phyloP scores from a whole-genome alignment of 2,113 vertebrate species.

The Puntigrus tetrazona region DNA sequence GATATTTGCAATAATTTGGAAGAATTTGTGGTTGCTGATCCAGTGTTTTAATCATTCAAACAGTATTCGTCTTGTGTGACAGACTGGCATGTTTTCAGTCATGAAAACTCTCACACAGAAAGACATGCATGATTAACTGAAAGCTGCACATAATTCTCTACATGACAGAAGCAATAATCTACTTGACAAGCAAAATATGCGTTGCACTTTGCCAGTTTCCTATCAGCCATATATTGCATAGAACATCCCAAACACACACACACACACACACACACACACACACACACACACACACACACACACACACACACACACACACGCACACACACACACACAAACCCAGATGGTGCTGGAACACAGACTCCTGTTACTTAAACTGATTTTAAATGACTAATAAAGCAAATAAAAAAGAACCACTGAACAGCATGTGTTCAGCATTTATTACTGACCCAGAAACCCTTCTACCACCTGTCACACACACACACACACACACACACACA shows the following conservation, averaged over 20 bases:
- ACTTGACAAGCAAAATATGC: not conserved
- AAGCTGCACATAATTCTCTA: not conserved
- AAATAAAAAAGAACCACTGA: not conserved
- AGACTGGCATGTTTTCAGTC: not conserved
- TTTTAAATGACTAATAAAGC: not conserved
- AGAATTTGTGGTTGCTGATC: not conserved
- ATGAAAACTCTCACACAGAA: not conserved
- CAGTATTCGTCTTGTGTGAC: not conserved
- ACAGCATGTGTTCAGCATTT: not conserved
- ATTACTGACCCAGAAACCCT: not conserved
- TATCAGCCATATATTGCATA: not conserved
- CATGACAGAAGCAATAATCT: conserved; percentile 19
- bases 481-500: not conserved
- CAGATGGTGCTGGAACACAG: not conserved
- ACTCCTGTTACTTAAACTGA: not conserved
- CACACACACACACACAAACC: not conserved
- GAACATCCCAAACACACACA: not conserved
- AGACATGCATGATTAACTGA: not conserved
- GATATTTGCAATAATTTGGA: not conserved
- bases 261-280: conserved; percentile 12
- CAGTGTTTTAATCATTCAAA: not conserved
- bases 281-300: conserved; percentile 12
- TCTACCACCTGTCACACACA: not conserved
- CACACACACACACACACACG: too few relatives aligned
- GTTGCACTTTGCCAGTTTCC: not conserved